Base-by-base conservation (phyloP, 1,140 invertebrate genomes). In the Micrasema minimum region DNA sequence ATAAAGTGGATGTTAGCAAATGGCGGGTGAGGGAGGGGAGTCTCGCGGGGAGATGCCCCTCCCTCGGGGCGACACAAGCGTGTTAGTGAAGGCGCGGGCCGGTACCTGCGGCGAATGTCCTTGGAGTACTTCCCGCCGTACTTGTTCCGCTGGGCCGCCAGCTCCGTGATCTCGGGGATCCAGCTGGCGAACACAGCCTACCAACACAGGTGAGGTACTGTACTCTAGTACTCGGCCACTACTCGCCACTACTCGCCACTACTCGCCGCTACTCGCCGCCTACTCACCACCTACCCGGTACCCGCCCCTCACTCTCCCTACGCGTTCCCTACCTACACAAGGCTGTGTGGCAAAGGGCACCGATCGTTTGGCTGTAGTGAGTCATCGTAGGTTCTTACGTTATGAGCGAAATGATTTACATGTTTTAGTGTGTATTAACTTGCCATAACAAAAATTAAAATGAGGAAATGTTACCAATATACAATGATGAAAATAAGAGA, bases 161-260 rank as follows among this genome's bases (percentile, higher is more conserved):
- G 93, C 88, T 97, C 96, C 85, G 95, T 96, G 88, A 98, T 98
- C 91, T 98, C 96, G 85, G 96, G 96, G 87, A 98, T 96, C 93
- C 95, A 97, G 90, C 94, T 97, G 88, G 96, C 96, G 92, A 98
- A 98, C 90, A 98, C 93, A 89, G 93, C 94, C 93, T 96, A 93
- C 82, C 88, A 88, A 83, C 83, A 83, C 82, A 51, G 61, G 46
- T 61, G 50, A 66, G 46, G 61, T 23, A 66, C 48, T 66, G 48
- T n/a, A n/a, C n/a, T n/a, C n/a, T n/a, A n/a, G n/a, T n/a, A 46
- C 71, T 65, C 66, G 64, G 38, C 43, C 53, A 68, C 55, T 67
- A 72, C 64, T 46, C 45, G 18, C 14, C 48, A n/a, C 46, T 38
- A 38, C 45, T 9, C 41, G 31, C 38, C 16, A n/a, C n/a, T 35